phyloP scores from a whole-genome alignment of 2,113 vertebrate genomes.

The Galbula dea region DNA sequence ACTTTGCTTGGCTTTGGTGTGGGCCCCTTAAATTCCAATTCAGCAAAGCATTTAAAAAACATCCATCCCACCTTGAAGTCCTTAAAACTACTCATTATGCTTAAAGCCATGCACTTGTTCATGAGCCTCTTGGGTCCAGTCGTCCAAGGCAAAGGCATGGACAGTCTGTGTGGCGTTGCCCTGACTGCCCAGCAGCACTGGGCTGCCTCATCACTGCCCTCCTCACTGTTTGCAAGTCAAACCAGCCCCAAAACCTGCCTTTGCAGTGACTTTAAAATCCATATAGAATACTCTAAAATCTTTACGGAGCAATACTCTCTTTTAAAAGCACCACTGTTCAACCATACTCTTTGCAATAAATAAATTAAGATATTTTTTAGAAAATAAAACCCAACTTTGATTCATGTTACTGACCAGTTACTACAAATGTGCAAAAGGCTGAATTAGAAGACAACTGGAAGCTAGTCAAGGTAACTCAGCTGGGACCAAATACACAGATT shows the following conservation, averaged over 20 bases:
- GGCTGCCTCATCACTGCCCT: background rate
- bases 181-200: accelerated
- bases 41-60: background rate
- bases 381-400: constrained; percentile 39
- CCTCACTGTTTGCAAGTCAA: accelerated
- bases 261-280: constrained; percentile 44
- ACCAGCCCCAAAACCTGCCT: background rate
- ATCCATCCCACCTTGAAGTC: background rate
- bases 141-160: background rate
- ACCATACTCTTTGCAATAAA: constrained; percentile 63
- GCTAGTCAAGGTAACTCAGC: background rate
- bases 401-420: constrained; percentile 17
- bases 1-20: background rate
- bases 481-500: background rate
- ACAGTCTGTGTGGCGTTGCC: background rate
- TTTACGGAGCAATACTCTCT: constrained; percentile 61
- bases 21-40: background rate
- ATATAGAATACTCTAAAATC: constrained; percentile 69
- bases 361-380: constrained; percentile 64
- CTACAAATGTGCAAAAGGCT: constrained; percentile 52
- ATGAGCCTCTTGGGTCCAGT: background rate
- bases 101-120: background rate
- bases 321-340: constrained; percentile 19
- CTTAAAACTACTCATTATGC: background rate
- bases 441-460: background rate